Base-by-base conservation (phyloP, 2,888 invertebrate genomes). In the Cantharis flavilabris region DNA sequence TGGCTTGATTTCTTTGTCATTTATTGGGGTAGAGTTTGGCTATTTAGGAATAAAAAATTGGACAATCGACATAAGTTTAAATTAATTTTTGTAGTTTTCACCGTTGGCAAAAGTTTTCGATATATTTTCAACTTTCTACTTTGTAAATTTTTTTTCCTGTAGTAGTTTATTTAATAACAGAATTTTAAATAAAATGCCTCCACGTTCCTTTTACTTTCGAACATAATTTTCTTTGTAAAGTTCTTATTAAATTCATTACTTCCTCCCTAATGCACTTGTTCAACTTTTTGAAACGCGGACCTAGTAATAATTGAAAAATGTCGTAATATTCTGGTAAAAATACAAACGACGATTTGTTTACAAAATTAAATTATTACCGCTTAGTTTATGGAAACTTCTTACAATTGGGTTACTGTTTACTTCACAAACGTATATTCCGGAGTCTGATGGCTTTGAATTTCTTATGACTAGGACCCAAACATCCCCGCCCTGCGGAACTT, bases 381-480 rank as follows among this genome's bases (percentile, higher is more conserved):
- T 93, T 9, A 96, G 90, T 84, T 93, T 92, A 86, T 96, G 95
- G 88, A 95, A 95, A 84, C 95, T 95, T 80, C 94, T 91, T 67
- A 95, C 91, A 1, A 94, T 92, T 0, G 96, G 96, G 82, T 93
- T 93, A 14, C 94, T 94, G 88, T 96, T 96, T 16, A 96, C 92
- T 88, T 96, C 96, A 84, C 96, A 96, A 82, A 93, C 92, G 87
- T 96, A 96, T 49, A 95, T 90, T 1, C 95, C 96, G 0, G 94
- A 92, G 86, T 96, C 96, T 0, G 92, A 90, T 0, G 92, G 89
- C 83, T 91, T 92, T 14, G 93, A 92, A 16, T 91, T 89, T 85
- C 93, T 93, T 84, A 96, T 95, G 79, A 95, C 92, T 70, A 96
- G 90, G 64, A 96, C 95, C 96, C 96, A 96, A 14, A 96, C 95